These are phyloP conservation scores for Enteromius trimaculatus DNA, from an alignment of 2,797 vertebrate genomes.

Conservation along the genomic window DNA sequence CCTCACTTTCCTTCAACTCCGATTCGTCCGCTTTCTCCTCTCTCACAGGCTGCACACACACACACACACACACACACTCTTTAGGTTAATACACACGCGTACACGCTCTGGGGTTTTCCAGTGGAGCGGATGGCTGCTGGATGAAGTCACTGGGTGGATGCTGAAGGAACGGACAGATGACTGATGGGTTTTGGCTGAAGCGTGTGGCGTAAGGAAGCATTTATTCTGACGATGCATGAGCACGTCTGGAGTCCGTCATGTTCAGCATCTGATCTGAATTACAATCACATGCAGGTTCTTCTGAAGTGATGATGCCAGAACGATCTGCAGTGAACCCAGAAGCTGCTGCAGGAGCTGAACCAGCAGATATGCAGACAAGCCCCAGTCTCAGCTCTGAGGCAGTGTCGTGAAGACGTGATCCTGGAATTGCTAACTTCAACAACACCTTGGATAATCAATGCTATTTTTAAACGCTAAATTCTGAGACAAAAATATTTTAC, in stretches of 20 bases:
- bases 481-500: neutral
- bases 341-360: neutral
- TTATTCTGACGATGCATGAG: neutral
- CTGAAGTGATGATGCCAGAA: neutral
- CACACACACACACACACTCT: conserved; percentile 6
- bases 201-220: neutral
- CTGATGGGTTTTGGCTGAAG: conserved; percentile 3
- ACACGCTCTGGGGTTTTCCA: conserved; percentile 48
- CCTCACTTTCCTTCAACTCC: conserved; percentile 64
- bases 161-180: conserved; percentile 10
- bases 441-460: neutral
- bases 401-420: neutral
- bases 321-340: neutral
- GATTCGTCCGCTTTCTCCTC: conserved; percentile 72
- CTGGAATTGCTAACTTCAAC: neutral
- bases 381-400: neutral
- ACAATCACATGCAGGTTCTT: neutral
- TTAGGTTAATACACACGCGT: neutral
- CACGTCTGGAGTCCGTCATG: neutral
- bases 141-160: conserved; percentile 66
- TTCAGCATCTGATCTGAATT: conserved; percentile 4
- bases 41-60: conserved; percentile 77
- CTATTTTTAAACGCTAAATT: neutral
- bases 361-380: neutral
- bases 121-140: conserved; percentile 31